Percentiles rank a stretch among this genome's conserved stretches.
phyloP scores from a whole-genome alignment of 2,888 invertebrate species.

The Acrobasis repandana region DNA sequence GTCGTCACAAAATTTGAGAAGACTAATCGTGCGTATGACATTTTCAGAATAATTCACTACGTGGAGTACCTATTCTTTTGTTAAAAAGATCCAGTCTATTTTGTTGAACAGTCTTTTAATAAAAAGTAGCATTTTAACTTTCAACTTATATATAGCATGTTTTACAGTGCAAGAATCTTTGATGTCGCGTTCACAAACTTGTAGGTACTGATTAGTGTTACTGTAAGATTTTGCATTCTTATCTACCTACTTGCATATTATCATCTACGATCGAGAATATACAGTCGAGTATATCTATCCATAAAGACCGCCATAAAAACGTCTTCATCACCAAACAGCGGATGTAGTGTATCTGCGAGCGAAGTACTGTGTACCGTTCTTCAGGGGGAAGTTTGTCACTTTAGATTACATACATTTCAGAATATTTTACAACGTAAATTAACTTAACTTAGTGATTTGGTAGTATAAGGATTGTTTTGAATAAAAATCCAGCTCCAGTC shows the following conservation, averaged over 20 bases:
- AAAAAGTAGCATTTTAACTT: neutral
- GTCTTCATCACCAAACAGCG: no score
- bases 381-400: no score
- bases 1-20: neutral
- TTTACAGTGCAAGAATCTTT: neutral
- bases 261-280: constrained; percentile 23
- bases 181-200: neutral
- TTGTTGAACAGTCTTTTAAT: neutral
- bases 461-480: no score
- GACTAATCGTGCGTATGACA: neutral
- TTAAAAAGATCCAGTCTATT: neutral
- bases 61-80: neutral
- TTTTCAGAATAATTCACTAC: neutral
- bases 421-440: no score
- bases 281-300: constrained; percentile 33
- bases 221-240: neutral
- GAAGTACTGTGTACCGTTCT: no score
- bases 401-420: no score
- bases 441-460: no score
- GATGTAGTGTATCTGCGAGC: no score
- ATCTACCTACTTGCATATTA: constrained; percentile 15
- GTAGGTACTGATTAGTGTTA: neutral
- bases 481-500: no score
- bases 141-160: neutral
- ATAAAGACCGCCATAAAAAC: no score